Base-by-base conservation (phyloP, 2,888 invertebrate species). In the Incurvaria masculella region DNA sequence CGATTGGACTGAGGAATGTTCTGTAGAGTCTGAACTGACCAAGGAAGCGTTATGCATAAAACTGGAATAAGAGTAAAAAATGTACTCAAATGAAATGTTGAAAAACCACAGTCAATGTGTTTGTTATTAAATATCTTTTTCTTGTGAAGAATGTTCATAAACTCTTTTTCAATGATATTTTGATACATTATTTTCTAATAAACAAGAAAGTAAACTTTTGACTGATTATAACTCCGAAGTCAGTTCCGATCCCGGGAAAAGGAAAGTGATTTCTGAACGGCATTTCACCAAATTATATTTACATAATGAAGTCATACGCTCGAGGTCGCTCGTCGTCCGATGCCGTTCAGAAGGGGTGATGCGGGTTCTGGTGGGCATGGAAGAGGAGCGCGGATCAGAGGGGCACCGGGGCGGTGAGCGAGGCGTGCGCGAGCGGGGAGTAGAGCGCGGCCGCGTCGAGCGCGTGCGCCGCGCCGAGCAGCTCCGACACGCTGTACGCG, bases 401-500 rank as follows among this genome's bases (percentile, higher is more conserved):
- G 48, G 74, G 70, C 59, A 82, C 50, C 51, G 64, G 58, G 44
- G 62, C 57, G 61, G 76, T 81, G 59, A 75, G 65, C 41, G 85
- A 82, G 76, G 88, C 85, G 66, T 89, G 85, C 47, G 88, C 84
- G 52, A 88, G 80, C n/a, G 84, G 79, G 21, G 82, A 81, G 56
- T 86, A 83, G 45, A 87, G 80, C 49, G 87, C 80, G 51, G 85
- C 83, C 61, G 89, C 85, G 65, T 91, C 91, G 45, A 91, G 82
- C 14, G 89, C 82, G 52, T 82, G 84, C 44, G 78, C 75, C 44
- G 78, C 75, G 41, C 89, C 88, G 48, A 92, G 79, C 55, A 65
- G 72, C 51, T 76, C 78, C 72, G 85, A 61, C 65, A 80, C 63
- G 64, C 80, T 68, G 79, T 76, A 67, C 59, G 73, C 61, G 58